Evolutionary conservation across 2,113 vertebrate species (phyloP).

Genomic region (Eretmochelys imbricata): DNA sequence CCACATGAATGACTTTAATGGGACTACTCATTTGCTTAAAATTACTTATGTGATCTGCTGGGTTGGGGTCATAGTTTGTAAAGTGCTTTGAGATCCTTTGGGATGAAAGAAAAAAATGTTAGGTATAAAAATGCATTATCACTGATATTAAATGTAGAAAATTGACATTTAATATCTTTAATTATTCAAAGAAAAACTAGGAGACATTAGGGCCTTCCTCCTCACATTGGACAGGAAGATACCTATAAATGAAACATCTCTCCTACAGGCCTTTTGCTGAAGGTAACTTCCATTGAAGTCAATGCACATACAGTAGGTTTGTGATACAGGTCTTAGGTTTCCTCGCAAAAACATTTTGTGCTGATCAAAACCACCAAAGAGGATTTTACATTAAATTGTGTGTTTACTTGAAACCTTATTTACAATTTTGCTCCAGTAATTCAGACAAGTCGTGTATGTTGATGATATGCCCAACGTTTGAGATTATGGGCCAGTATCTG

Average conservation of each 20-base stretch:
- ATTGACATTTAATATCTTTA: conserved; percentile 59
- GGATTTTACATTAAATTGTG: fast-evolving
- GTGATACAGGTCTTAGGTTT: neutral
- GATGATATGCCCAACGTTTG: neutral
- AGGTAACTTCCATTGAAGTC: neutral
- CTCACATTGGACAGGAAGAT: neutral
- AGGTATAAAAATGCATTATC: neutral
- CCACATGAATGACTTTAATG: conserved; percentile 16
- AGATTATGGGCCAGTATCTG: neutral
- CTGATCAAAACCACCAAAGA: neutral
- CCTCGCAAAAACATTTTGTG: neutral
- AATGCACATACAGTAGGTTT: neutral
- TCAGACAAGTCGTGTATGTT: neutral
- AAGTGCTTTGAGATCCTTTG: neutral
- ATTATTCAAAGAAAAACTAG: conserved; percentile 52
- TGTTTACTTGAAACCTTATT: neutral
- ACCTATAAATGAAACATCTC: conserved; percentile 5
- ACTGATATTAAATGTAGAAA: conserved; percentile 48
- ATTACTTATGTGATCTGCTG: neutral
- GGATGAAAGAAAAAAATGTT: conserved; percentile 3
- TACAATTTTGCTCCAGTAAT: neutral
- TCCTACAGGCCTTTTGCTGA: conserved; percentile 24
- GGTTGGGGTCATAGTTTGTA: neutral
- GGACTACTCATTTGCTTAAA: conserved; percentile 10
- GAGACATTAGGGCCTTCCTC: conserved; percentile 9